phyloP scores from a whole-genome alignment of 2,113 vertebrate genomes.

The Notechis scutatus region DNA sequence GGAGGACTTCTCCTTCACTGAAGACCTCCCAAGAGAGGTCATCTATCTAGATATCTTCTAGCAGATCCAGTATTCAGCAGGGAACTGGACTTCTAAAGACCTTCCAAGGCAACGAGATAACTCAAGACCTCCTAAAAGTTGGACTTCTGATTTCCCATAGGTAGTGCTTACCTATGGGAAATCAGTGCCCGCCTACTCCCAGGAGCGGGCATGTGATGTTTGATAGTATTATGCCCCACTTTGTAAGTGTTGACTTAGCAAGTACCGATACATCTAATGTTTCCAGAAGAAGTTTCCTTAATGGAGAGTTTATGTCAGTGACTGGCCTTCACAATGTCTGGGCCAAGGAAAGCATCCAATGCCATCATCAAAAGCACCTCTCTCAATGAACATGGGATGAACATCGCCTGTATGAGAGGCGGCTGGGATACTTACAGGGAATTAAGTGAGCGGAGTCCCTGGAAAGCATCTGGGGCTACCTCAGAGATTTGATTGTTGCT shows the following conservation, averaged over 20 bases:
- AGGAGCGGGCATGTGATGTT: neutral
- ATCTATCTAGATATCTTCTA: neutral
- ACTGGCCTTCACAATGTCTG: neutral
- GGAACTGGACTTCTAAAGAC: neutral
- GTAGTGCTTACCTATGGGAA: neutral
- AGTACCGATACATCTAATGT: neutral
- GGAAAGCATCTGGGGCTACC: conserved; percentile 92
- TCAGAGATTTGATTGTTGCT: conserved; percentile 99
- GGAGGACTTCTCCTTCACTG: neutral
- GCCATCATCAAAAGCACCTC: neutral
- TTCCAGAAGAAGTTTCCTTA: neutral
- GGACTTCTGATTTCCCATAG: too few species aligned
- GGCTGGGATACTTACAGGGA: conserved; percentile 85
- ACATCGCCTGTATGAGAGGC: conserved; percentile 16
- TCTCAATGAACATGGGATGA: neutral
- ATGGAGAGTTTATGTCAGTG: neutral
- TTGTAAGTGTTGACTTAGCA: neutral
- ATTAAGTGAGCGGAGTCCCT: conserved; percentile 94
- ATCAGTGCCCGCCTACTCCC: neutral
- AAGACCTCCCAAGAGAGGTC: neutral
- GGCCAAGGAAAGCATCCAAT: neutral
- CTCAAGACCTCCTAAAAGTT: neutral
- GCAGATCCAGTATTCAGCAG: neutral
- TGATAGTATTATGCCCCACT: neutral
- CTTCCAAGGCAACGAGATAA: neutral